Percentiles rank a stretch among this genome's conserved stretches.
Evolutionary conservation across 2,888 invertebrate species (phyloP).

Genomic region (Diadromus collaris): DNA sequence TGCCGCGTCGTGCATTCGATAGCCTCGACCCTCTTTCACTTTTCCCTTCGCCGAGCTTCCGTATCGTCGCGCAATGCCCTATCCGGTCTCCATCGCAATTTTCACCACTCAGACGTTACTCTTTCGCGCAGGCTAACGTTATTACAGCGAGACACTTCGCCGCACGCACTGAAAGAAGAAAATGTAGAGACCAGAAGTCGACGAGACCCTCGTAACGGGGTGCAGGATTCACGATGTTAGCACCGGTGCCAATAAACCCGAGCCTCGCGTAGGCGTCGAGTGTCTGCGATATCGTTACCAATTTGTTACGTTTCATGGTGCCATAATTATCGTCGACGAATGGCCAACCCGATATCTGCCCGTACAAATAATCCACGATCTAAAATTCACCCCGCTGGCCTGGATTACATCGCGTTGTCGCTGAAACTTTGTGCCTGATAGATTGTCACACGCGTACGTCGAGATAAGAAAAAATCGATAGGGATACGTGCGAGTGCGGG

Average conservation of each 20-base stretch:
- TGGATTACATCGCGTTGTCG: slow-evolving; percentile 38
- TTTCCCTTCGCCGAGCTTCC: not conserved
- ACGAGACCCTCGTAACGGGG: slow-evolving; percentile 18
- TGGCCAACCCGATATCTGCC: slow-evolving; percentile 10
- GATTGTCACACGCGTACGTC: slow-evolving; percentile 27
- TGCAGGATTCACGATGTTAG: slow-evolving; percentile 4
- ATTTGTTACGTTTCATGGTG: slow-evolving; percentile 11
- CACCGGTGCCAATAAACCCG: slow-evolving; percentile 37
- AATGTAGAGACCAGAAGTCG: slow-evolving; percentile 2
- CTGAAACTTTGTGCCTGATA: slow-evolving; percentile 44
- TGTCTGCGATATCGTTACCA: slow-evolving; percentile 8
- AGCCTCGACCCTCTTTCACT: slow-evolving; percentile 22
- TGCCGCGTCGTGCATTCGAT: slow-evolving; percentile 23
- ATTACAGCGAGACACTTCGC: slow-evolving; percentile 10
- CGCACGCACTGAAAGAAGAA: slow-evolving; percentile 1
- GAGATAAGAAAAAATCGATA: slow-evolving; percentile 29
- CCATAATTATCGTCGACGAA: slow-evolving; percentile 37
- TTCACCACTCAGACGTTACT: not conserved
- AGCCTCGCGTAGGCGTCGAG: slow-evolving; percentile 13
- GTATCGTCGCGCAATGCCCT: not conserved
- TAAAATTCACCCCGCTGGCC: slow-evolving; percentile 45
- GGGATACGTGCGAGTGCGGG: not conserved
- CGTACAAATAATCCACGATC: slow-evolving; percentile 28
- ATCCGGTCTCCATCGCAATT: slow-evolving; percentile 22
- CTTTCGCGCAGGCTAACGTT: slow-evolving; percentile 6